A percentile compares a stretch with the other conserved stretches of the same genome.
These are phyloP conservation scores for Cynaeus angustus DNA, from an alignment of 2,888 invertebrate genomes.

Conservation along the genomic window DNA sequence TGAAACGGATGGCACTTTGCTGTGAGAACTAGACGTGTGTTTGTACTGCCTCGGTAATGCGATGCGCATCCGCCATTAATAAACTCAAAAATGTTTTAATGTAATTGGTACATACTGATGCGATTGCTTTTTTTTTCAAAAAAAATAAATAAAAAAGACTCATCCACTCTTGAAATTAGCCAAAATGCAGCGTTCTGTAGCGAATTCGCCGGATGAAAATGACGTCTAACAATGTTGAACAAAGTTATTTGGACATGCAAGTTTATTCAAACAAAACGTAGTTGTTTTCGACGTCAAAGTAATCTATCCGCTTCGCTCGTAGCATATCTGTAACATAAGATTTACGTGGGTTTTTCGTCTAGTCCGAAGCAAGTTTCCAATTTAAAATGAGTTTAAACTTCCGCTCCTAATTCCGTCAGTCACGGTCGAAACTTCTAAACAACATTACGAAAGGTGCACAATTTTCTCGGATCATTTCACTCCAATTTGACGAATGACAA, in stretches of 20 bases:
- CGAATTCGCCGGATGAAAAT: background rate
- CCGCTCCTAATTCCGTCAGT: conserved; percentile 20
- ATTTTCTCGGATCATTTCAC: conserved; percentile 23
- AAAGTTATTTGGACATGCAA: background rate
- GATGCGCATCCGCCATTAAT: no score
- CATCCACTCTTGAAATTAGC: no score
- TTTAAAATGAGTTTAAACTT: conserved; percentile 16
- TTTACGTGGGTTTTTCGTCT: background rate
- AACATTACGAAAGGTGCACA: conserved; percentile 37
- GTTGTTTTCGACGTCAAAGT: background rate
- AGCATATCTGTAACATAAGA: background rate
- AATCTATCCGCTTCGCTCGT: background rate
- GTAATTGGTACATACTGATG: no score
- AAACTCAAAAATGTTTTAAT: no score
- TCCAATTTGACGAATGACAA: conserved; percentile 8
- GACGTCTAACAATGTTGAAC: background rate
- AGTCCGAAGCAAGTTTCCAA: background rate
- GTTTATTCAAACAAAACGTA: background rate
- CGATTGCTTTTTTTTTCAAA: no score
- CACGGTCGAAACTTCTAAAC: conserved; percentile 26
- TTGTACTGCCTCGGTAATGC: no score
- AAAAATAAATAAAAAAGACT: no score
- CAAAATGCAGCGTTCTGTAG: no score
- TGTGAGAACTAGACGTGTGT: no score
- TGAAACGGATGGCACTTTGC: no score